Base-by-base conservation (phyloP, 2,888 invertebrate genomes). In the Labia minor region DNA sequence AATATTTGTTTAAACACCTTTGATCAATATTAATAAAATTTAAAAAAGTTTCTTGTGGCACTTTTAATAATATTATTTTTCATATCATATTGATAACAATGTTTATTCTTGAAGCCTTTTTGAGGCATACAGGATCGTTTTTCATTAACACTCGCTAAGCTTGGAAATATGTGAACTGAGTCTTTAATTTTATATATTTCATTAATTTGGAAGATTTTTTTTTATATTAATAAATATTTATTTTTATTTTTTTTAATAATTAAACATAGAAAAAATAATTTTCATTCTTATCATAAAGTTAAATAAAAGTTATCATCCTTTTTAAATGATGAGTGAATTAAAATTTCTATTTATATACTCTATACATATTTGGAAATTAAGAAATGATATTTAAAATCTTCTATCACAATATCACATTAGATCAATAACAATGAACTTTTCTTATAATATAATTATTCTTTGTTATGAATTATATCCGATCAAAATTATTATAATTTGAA, bases 11-110 rank as follows among this genome's bases (percentile, higher is more conserved):
- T n/a, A n/a, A n/a, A n/a, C n/a, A n/a, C n/a, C n/a, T n/a, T 49
- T 49, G 3, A n/a, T 49, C 14, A 49, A 49, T 26, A 6, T 26
- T 14, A n/a, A 49, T 49, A 49, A 14, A n/a, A n/a, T 49, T 49
- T 49, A 49, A 49, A 33, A 49, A 49, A 49, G 49, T 49, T 49
- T 49, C 49, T 49, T 49, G 16, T 49, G 49, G 49, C 49, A 49
- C 49, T 49, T 49, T 33, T 49, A 11, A 49, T 16, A 49, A 49
- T 49, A 49, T 49, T 49, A 8, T 49, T 4, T 49, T 10, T 49
- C 14, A n/a, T 49, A 8, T 49, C 49, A n/a, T 49, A n/a, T 49
- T 49, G 26, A 26, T 3, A 26, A 26, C 26, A 26, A 26, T 49
- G n/a, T 49, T 49, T 49, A n/a, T 49, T 11, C 16, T 49, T 49